These are phyloP conservation scores for Drosophila longiperda DNA, from an alignment of 2,888 invertebrate species.

Conservation along the genomic window DNA sequence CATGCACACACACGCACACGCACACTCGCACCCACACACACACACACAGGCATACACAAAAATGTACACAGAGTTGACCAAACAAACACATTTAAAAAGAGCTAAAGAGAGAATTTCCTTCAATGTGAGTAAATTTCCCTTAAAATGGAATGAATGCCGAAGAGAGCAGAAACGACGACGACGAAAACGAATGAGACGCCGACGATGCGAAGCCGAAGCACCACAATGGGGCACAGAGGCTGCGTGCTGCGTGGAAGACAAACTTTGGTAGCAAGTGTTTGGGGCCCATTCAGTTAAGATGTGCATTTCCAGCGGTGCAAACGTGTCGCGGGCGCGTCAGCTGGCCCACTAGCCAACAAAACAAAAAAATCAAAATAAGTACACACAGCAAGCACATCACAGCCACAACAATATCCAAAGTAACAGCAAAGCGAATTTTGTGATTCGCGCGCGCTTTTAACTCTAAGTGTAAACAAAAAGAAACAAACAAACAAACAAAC, in stretches of 20 bases:
- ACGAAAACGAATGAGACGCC: not conserved
- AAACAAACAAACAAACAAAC: conserved; percentile 52
- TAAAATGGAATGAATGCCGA: conserved; percentile 21
- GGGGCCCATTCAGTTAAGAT: conserved; percentile 81
- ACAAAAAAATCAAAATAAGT: conserved; percentile 20
- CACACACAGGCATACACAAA: not conserved
- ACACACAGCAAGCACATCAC: conserved; percentile 12
- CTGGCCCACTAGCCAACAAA: conserved; percentile 55
- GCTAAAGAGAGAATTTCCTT: conserved; percentile 40
- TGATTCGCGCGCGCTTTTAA: conserved; percentile 34
- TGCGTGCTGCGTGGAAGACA: conserved; percentile 42
- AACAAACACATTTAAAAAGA: conserved; percentile 27
- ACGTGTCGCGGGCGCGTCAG: conserved; percentile 81
- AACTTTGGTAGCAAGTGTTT: conserved; percentile 67
- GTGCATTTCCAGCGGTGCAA: conserved; percentile 83
- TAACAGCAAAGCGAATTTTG: conserved; percentile 5
- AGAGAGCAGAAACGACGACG: not conserved
- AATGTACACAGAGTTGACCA: not conserved
- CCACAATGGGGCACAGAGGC: conserved; percentile 37
- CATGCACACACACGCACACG: not conserved
- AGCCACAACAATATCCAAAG: conserved; percentile 27
- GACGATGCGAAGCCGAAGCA: conserved; percentile 27
- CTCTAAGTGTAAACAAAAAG: conserved; percentile 21
- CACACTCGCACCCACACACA: conserved; percentile 28
- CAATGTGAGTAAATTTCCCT: conserved; percentile 59